Conservation (phyloP, 1,140 invertebrate species). For the Drosophila carrolli region DNA sequence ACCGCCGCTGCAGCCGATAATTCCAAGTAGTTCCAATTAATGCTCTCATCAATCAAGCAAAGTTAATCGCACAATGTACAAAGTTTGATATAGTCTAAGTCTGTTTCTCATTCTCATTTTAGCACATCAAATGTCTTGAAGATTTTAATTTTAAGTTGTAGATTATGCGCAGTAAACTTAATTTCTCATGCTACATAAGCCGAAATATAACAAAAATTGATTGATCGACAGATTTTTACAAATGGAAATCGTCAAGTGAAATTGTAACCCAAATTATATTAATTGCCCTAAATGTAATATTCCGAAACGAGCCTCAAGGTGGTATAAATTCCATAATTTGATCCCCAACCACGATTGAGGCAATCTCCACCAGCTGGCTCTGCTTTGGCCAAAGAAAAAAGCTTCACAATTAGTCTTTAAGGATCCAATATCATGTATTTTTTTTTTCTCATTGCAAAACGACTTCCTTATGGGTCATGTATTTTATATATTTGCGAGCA, state of each 20-base stretch:
- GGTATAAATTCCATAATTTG: background rate
- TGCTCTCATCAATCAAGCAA: constrained; percentile 5
- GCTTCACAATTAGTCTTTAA: constrained; percentile 14
- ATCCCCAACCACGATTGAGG: background rate
- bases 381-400: constrained; percentile 25
- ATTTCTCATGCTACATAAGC: background rate
- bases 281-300: background rate
- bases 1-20: background rate
- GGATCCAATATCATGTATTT: constrained; percentile 1
- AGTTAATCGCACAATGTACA: constrained; percentile 33
- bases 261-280: background rate
- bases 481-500: constrained; percentile 28
- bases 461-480: background rate
- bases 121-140: constrained; percentile 36
- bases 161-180: constrained; percentile 11
- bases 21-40: constrained; percentile 17
- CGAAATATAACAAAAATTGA: constrained; percentile 4
- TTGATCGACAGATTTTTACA: background rate
- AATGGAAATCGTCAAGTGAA: too few relatives aligned
- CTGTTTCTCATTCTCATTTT: constrained; percentile 14
- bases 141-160: constrained; percentile 19
- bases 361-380: constrained; percentile 21
- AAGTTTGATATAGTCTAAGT: constrained; percentile 29
- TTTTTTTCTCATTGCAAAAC: background rate
- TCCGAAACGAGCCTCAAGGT: background rate